These are phyloP conservation scores for Stegodyphus mimosarum DNA, from an alignment of 1,140 invertebrate species.

Conservation along the genomic window DNA sequence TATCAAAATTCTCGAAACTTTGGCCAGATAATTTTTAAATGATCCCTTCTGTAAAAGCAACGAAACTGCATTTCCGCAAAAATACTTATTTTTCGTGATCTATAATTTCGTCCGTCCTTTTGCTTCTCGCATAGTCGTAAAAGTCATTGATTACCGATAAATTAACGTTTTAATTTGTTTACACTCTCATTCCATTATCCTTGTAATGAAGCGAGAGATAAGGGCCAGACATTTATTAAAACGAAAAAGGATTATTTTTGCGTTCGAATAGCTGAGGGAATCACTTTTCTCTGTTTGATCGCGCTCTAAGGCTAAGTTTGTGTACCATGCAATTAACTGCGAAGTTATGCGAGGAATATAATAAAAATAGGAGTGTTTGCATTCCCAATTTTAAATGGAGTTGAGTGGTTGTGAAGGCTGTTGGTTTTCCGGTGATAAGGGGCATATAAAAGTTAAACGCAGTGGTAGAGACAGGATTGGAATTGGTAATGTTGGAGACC, in stretches of 20 bases:
- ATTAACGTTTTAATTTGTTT: constrained; percentile 39
- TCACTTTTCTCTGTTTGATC: background rate
- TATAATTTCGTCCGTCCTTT: background rate
- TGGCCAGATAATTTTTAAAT: too few species aligned
- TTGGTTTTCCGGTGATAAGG: too few species aligned
- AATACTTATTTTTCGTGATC: background rate
- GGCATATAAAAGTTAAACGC: too few species aligned
- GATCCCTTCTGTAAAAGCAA: too few species aligned
- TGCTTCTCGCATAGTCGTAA: background rate
- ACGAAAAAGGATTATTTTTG: constrained; percentile 3
- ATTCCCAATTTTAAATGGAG: too few species aligned
- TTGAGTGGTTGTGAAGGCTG: too few species aligned
- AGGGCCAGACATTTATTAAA: background rate
- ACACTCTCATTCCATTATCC: constrained; percentile 11
- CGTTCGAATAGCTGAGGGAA: background rate
- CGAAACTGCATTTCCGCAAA: background rate
- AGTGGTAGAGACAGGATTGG: too few species aligned
- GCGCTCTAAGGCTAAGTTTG: background rate
- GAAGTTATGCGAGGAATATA: background rate
- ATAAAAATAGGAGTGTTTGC: too few species aligned
- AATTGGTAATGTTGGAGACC: too few species aligned
- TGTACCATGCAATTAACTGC: constrained; percentile 13
- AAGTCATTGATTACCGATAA: constrained; percentile 29
- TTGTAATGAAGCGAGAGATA: constrained; percentile 1
- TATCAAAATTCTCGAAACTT: too few species aligned